These are phyloP conservation scores for Nomada ruficornis DNA, from an alignment of 2,888 invertebrate species.

Conservation along the genomic window DNA sequence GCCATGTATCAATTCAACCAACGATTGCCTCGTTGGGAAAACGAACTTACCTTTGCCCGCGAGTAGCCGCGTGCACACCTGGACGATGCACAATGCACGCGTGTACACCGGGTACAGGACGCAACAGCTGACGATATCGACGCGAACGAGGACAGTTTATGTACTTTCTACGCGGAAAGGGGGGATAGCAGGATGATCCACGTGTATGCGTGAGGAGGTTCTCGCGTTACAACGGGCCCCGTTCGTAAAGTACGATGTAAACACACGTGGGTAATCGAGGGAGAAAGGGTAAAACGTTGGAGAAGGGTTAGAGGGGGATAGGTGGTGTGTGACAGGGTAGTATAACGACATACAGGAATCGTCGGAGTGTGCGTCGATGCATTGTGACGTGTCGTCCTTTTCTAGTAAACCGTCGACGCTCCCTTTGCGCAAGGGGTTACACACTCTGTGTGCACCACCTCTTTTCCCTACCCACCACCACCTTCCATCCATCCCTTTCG, in stretches of 20 bases:
- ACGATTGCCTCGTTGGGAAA: too few species aligned
- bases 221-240: slow-evolving; percentile 62
- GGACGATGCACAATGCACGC: neutral
- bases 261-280: slow-evolving; percentile 62
- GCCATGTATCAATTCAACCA: too few species aligned
- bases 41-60: too few species aligned
- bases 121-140: slow-evolving; percentile 79
- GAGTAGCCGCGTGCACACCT: neutral
- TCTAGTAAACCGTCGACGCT: slow-evolving; percentile 21
- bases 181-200: slow-evolving; percentile 40
- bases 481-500: slow-evolving; percentile 65
- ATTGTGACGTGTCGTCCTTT: slow-evolving; percentile 62
- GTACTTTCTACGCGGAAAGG: slow-evolving; percentile 66
- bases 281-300: slow-evolving; percentile 21
- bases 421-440: slow-evolving; percentile 7
- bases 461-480: slow-evolving; percentile 37
- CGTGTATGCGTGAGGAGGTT: slow-evolving; percentile 66
- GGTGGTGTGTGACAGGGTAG: slow-evolving; percentile 1
- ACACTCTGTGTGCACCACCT: slow-evolving; percentile 33
- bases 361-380: slow-evolving; percentile 60
- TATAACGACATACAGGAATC: slow-evolving; percentile 39
- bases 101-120: slow-evolving; percentile 48
- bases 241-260: slow-evolving; percentile 67
- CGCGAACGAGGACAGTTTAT: slow-evolving; percentile 70
- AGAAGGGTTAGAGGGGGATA: slow-evolving; percentile 14